Conservation (phyloP, 2,113 vertebrate genomes). For the Chrysochloris asiatica region DNA sequence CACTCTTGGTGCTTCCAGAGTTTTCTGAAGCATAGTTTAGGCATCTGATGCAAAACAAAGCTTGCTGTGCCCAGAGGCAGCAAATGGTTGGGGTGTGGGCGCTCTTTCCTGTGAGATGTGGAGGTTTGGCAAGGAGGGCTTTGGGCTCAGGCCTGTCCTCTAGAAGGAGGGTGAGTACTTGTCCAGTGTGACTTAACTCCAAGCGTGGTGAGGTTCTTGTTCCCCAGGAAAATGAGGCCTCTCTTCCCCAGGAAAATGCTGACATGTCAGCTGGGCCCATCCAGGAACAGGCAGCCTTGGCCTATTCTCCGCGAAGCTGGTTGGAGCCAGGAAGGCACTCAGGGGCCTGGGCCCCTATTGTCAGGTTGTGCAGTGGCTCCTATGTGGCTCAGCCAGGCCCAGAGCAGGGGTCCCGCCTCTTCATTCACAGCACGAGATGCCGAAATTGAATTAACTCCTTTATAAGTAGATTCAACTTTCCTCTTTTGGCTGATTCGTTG, state of each 20-base stretch:
- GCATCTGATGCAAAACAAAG: not conserved
- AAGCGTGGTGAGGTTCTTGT: not conserved
- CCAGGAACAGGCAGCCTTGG: not conserved
- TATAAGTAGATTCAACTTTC: not conserved
- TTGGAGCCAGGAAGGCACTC: not conserved
- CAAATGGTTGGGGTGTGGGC: not conserved
- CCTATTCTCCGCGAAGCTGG: accelerated
- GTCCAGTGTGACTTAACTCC: not conserved
- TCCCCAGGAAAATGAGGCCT: not conserved
- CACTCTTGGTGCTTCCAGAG: not conserved
- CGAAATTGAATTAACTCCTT: constrained; percentile 4
- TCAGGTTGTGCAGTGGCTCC: too few species aligned
- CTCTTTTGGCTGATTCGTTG: constrained; percentile 12
- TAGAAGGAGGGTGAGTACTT: not conserved
- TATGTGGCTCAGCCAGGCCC: not conserved
- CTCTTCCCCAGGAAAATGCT: not conserved
- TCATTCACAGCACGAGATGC: constrained; percentile 8
- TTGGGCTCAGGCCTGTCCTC: not conserved
- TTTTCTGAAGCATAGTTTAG: constrained; percentile 13
- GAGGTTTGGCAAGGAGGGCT: not conserved
- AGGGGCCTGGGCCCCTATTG: not conserved
- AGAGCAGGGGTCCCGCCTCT: not conserved
- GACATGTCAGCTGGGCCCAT: too few species aligned
- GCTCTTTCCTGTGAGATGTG: not conserved
- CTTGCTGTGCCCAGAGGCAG: not conserved